These are phyloP conservation scores for Leptocoma aspasia DNA, from an alignment of 2,113 vertebrate species.

Conservation along the genomic window DNA sequence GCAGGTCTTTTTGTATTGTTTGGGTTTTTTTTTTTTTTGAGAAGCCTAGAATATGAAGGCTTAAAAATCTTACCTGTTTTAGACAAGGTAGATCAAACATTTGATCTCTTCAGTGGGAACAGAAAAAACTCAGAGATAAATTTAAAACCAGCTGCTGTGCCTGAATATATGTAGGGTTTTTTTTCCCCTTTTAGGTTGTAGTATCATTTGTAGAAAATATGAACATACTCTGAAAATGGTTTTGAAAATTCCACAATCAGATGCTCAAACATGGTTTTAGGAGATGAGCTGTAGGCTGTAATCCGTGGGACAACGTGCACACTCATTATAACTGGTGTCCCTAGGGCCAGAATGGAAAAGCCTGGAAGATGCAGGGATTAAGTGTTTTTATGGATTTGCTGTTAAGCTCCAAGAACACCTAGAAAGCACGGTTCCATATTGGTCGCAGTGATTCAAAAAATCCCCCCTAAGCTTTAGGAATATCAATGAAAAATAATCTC, in stretches of 20 bases:
- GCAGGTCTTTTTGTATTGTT: background rate
- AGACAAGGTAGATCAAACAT: background rate
- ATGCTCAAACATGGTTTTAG: background rate
- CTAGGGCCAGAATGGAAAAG: background rate
- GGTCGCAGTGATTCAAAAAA: background rate
- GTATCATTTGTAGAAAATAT: background rate
- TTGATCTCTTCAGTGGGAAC: background rate
- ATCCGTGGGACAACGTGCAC: background rate
- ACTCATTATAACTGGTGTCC: background rate
- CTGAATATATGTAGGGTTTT: background rate
- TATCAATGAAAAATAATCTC: background rate
- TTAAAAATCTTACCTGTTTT: background rate
- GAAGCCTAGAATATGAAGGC: background rate
- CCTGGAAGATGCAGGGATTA: background rate
- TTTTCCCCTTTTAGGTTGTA: background rate
- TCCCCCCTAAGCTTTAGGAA: background rate
- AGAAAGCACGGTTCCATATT: background rate
- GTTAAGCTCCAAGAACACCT: background rate
- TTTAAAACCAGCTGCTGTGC: background rate
- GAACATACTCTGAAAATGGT: background rate
- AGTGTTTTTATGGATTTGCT: background rate
- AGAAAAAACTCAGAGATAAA: background rate
- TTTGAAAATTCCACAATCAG: background rate
- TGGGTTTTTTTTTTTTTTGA: accelerated
- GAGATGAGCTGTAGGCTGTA: background rate